Base-by-base conservation (phyloP, 2,797 vertebrate genomes). In the Ptychadena robeensis region DNA sequence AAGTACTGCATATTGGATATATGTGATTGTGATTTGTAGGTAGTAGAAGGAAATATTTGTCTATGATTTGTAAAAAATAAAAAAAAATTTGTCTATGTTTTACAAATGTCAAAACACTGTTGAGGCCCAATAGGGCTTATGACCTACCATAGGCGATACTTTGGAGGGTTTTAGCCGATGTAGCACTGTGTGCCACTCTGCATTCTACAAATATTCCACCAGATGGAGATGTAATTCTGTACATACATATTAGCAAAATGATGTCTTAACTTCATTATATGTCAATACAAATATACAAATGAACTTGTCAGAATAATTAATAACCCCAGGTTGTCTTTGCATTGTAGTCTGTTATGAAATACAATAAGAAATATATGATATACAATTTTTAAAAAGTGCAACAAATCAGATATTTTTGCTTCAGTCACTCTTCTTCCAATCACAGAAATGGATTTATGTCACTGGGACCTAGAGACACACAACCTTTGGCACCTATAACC, bases 371-470 rank as follows among this genome's bases (percentile, higher is more conserved):
- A 65, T 48, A 79, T 53, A 53, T 69, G 64, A 79, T 61, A 27
- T 27, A 79, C 48, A 79, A 67, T 32, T n/a, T n/a, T n/a, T 76
- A 65, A 79, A 32, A 79, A 53, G 35, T 69, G 35, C 67, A 69
- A 69, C 34, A 40, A n/a, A 38, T 32, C 75, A 34, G 53, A 78
- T 69, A 78, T 32, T 53, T 78, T 67, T 67, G 66, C 31, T 22
- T 30, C 12, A 64, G 59, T 27, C 73, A 64, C 31, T 18, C 73
- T 76, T 65, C 22, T 30, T 76, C 15, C 27, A 30, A 37, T 18
- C 74, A 48, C 14, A 53, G 44, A 22, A 53, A 53, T 53, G 6
- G 44, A 22, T 15, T 18, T 48, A 14, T 48, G 40, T 48, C 40
- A 48, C 40, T 48, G 40, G 40, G 40, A n/a, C 44, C 44, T 53